Conservation (phyloP, 2,113 vertebrate species). For the Bolborhynchus lineola region DNA sequence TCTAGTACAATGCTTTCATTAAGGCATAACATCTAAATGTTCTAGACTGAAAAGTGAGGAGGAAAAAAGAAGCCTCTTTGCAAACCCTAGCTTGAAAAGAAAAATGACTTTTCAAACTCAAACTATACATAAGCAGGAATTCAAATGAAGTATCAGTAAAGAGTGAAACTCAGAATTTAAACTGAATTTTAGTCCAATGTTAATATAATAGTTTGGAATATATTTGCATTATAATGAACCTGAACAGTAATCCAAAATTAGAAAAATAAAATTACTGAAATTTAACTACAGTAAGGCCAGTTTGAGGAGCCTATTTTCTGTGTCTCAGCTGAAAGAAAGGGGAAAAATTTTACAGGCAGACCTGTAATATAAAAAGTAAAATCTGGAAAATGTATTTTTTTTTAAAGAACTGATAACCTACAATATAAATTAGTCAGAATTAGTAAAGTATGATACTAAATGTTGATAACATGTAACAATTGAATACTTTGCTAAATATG, state of each 20-base stretch:
- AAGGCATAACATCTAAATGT: background rate
- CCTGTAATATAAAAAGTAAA: background rate
- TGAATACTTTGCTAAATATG: background rate
- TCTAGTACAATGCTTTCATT: background rate
- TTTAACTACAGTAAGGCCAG: background rate
- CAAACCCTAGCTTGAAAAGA: background rate
- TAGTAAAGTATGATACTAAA: background rate
- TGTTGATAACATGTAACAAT: background rate
- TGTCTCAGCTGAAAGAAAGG: background rate
- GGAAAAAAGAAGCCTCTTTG: background rate
- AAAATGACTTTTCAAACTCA: background rate
- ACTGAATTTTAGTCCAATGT: background rate
- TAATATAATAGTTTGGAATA: background rate
- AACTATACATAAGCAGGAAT: background rate
- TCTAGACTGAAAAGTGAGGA: background rate
- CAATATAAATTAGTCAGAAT: background rate
- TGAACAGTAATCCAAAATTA: background rate
- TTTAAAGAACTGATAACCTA: background rate
- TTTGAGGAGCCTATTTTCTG: background rate
- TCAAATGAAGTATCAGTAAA: background rate
- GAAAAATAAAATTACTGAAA: background rate
- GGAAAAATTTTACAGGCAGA: background rate
- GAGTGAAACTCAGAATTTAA: background rate
- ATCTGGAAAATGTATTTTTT: background rate
- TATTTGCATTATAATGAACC: background rate